Evolutionary conservation across 1,140 invertebrate species (phyloP).

Genomic region (Trichonephila inaurata): DNA sequence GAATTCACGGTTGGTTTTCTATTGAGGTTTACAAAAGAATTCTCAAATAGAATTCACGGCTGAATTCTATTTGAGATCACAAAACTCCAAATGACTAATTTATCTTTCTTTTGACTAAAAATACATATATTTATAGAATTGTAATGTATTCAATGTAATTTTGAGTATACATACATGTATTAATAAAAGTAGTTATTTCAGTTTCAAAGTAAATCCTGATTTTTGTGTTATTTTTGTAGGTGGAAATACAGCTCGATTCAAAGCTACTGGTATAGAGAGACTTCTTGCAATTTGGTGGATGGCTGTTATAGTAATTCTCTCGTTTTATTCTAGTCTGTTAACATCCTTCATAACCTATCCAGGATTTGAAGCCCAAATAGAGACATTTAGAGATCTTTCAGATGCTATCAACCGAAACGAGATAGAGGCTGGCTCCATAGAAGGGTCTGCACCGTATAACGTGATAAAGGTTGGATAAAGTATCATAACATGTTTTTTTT

Average conservation of each 20-base stretch:
- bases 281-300: conserved; percentile 12
- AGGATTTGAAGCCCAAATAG: conserved; percentile 30
- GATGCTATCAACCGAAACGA: neutral
- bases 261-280: neutral
- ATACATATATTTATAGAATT: no score
- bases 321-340: conserved; percentile 3
- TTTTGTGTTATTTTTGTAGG: neutral
- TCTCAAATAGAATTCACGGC: no score
- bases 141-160: no score
- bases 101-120: no score
- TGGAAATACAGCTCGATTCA: neutral
- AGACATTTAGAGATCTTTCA: neutral
- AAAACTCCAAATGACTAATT: no score
- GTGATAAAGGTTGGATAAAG: neutral
- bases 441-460: conserved; percentile 11
- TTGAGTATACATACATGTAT: no score
- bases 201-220: neutral
- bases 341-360: conserved; percentile 45
- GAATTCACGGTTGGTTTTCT: no score
- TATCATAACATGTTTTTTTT: no score
- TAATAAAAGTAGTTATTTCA: no score
- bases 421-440: conserved; percentile 28
- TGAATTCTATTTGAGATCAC: no score
- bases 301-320: neutral
- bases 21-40: no score